Evolutionary conservation across 2,797 vertebrate species (phyloP), one percentile per base, ranked within the genome.

Genomic region (Hapalemur alaotrensis): DNA sequence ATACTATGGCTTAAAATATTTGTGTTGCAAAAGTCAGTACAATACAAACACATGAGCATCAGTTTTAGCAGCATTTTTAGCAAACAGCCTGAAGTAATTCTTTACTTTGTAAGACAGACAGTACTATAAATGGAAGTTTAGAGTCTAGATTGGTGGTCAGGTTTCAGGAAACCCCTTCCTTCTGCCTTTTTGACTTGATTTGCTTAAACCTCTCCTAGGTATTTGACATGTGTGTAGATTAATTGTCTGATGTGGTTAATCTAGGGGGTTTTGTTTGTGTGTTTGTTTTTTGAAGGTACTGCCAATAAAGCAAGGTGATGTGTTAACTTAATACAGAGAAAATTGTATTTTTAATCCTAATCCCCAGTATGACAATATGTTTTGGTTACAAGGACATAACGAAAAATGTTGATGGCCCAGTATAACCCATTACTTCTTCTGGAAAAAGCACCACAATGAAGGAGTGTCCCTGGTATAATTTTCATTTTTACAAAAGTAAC

Each of bases 1-100:
- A 72, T 81, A 91, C 41, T 43, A 30, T 93, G 20, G 41, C 23
- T 93, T 97, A 84, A 95, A 95, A 81, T 93, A 92, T 78, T 93
- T 93, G 7, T 87, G 43, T 92, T 91, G 20, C 41, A 87, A 85
- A 90, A 93, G 69, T 94, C n/a, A 69, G 57, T 73, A 43, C 54
- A 84, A 35, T 82, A 69, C 20, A 92, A 95, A 82, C 20, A 91
- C 7, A 72, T 38, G 89, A 70, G 13, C 69, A 80, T 30, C 14
- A 48, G 54, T 95, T 92, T 95, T 35, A 79, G 67, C n/a, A 76
- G 38, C 1, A 1, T 30, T 48, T 96, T 69, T 81, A 91, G 38
- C 20, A 52, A 93, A 94, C 18, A 59, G 28, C 12, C 41, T 81
- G 59, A 87, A 91, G 67, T 50, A 88, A 80, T 13, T 1, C 73